Evolutionary conservation across 2,888 invertebrate genomes (phyloP).

Genomic region (Caenorhabditis doughertyi): DNA sequence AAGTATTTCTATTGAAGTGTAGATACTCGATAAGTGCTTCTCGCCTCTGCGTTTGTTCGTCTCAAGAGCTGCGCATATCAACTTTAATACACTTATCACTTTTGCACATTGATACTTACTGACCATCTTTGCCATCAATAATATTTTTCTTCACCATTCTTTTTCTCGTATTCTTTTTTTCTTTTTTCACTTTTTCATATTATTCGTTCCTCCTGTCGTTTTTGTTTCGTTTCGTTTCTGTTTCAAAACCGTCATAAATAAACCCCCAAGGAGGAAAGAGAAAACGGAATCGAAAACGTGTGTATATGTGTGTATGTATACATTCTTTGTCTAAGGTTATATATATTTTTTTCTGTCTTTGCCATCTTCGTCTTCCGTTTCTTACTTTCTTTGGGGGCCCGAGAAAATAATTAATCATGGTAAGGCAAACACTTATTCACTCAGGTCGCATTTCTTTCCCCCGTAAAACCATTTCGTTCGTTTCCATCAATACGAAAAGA

Average conservation of each 20-base stretch:
- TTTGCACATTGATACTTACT: constrained; percentile 25
- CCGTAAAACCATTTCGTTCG: constrained; percentile 34
- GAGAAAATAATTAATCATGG: constrained; percentile 53
- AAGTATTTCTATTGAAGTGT: neutral
- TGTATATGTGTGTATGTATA: constrained; percentile 26
- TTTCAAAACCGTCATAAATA: constrained; percentile 42
- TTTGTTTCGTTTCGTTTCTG: constrained; percentile 15
- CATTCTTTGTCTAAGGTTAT: constrained; percentile 42
- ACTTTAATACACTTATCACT: constrained; percentile 42
- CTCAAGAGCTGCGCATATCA: constrained; percentile 59
- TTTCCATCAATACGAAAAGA: constrained; percentile 39
- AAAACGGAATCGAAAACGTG: constrained; percentile 28
- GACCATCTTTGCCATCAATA: constrained; percentile 3
- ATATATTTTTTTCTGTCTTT: constrained; percentile 4
- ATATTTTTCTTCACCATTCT: neutral
- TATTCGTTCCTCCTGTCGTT: neutral
- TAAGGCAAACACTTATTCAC: constrained; percentile 48
- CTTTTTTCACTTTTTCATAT: neutral
- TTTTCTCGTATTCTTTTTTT: neutral
- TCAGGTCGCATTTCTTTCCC: neutral
- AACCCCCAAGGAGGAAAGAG: constrained; percentile 34
- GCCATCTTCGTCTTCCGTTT: constrained; percentile 5
- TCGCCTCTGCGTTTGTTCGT: constrained; percentile 32
- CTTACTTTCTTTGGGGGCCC: neutral
- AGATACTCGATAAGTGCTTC: constrained; percentile 55